Evolutionary conservation across 2,888 invertebrate species (phyloP), one percentile per base, ranked within the genome.

Genomic region (Drosophila bunnanda): DNA sequence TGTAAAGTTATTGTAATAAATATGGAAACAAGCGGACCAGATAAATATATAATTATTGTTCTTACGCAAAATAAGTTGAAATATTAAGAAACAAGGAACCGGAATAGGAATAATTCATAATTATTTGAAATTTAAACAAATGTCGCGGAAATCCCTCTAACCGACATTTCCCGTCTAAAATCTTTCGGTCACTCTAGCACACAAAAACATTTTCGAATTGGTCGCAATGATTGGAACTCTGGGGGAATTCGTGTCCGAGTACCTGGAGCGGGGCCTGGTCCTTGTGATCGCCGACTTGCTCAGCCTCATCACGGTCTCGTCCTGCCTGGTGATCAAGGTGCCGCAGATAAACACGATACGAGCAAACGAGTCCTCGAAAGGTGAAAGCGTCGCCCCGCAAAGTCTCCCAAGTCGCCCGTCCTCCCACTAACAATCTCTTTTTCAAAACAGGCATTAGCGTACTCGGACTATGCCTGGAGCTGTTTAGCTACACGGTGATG

Each of bases 281-380:
- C 77, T 91, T 22, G 83, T 92, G 55, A 75, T 92, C 25, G 91
- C 95, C 4, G 94, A 95, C 89, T 84, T 94, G 55, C 91, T 96
- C 58, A 97, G 96, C 90, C 90, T 95, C 15, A 92, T 96, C n/a
- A 97, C 96, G 1, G 96, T 97, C 75, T 91, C 94, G 46, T 95
- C 96, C 88, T 96, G 97, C 90, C 93, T 96, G 57, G 94, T 97
- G 77, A 93, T 96, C 78, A 97, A 97, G 93, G 94, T 97, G 55
- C 97, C 97, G 0, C 97, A 97, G 93, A 97, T 97, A 72, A 91
- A 95, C 75, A 95, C 94, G 64, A 93, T 97, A 57, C 88, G 94
- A 7, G 93, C 94, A 75, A 93, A 94, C 56, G 93, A 95, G 91
- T 95, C 95, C 58, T 95, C 96, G 0, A 93, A 94, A 80, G 96